phyloP scores from a whole-genome alignment of 2,113 vertebrate species.

The Bubalus kerabau region DNA sequence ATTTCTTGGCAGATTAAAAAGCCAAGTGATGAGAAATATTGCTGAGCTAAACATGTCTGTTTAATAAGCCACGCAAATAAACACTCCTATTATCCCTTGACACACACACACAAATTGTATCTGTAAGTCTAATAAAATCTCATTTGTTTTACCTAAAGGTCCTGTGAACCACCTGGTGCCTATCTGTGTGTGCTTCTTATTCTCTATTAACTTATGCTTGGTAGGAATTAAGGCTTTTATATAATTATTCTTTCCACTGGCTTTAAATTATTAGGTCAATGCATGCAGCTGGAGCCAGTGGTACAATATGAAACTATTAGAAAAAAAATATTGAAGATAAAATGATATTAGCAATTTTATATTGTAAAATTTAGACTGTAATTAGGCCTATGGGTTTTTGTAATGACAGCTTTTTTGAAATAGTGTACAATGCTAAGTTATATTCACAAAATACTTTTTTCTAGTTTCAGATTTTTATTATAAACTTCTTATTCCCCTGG shows the following conservation, averaged over 20 bases:
- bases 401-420: background rate
- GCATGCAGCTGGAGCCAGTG: conserved; percentile 5
- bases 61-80: conserved; percentile 63
- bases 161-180: conserved; percentile 50
- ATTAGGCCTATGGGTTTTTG: background rate
- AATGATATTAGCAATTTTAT: conserved; percentile 36
- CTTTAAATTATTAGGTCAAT: conserved; percentile 48
- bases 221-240: conserved; percentile 51
- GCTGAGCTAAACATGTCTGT: conserved; percentile 55
- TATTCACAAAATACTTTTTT: conserved; percentile 11
- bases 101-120: conserved; percentile 54
- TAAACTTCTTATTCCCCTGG: background rate
- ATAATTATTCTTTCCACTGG: conserved; percentile 34
- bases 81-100: conserved; percentile 51
- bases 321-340: conserved; percentile 8
- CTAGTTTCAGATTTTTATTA: background rate
- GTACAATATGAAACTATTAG: conserved; percentile 9
- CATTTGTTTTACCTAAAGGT: conserved; percentile 67
- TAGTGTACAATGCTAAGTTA: background rate
- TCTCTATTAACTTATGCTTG: conserved; percentile 50
- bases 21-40: conserved; percentile 40
- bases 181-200: conserved; percentile 36
- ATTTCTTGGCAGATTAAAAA: conserved; percentile 64
- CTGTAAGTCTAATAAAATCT: conserved; percentile 64
- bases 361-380: conserved; percentile 6